Conservation (phyloP, 2,888 invertebrate species). For the Chrysodeixis includens region DNA sequence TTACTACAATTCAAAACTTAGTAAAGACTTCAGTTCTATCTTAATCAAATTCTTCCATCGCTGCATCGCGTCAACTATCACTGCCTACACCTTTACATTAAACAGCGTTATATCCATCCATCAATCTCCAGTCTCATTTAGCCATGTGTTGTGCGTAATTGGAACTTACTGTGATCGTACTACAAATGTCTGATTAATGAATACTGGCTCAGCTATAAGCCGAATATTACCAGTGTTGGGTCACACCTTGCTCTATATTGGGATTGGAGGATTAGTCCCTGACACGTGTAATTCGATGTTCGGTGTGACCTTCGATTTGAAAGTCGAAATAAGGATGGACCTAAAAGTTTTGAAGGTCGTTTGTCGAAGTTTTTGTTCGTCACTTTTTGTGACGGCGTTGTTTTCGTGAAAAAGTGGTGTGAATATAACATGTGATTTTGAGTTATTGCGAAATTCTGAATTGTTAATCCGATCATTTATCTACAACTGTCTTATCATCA, state of each 20-base stretch:
- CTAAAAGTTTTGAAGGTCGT: background rate
- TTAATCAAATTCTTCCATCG: background rate
- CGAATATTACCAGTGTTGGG: slow-evolving; percentile 44
- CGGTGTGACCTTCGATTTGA: background rate
- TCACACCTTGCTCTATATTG: slow-evolving; percentile 42
- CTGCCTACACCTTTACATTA: background rate
- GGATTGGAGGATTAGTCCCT: slow-evolving; percentile 47
- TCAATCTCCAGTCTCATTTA: slow-evolving; percentile 1
- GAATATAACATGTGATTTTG: no score
- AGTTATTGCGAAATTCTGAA: no score
- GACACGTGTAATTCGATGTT: slow-evolving; percentile 20
- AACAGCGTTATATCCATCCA: background rate
- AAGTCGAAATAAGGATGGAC: slow-evolving; percentile 4
- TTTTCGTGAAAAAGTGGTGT: background rate
- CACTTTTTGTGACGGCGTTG: background rate
- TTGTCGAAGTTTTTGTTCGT: background rate
- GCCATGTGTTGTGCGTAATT: slow-evolving; percentile 22
- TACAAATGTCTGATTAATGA: slow-evolving; percentile 40
- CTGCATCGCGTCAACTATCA: background rate
- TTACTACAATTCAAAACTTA: no score
- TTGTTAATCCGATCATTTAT: no score
- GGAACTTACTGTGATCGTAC: slow-evolving; percentile 15
- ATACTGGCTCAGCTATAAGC: slow-evolving; percentile 34
- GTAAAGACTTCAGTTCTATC: no score
- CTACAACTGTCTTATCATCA: no score